Conservation (phyloP, 2,113 vertebrate species). For the Nymphicus hollandicus region DNA sequence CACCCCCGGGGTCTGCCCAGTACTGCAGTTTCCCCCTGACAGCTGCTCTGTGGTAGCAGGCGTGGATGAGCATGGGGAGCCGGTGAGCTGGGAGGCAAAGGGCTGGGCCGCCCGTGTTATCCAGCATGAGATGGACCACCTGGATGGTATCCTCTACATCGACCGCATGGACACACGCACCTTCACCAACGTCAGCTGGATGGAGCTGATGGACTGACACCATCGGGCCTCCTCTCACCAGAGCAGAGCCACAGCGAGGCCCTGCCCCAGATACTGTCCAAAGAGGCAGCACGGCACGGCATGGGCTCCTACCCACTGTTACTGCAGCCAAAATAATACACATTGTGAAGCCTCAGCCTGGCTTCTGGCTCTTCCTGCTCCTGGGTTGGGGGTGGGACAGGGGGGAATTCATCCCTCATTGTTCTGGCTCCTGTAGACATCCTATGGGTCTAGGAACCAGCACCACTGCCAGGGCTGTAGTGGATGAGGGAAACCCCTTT, state of each 20-base stretch:
- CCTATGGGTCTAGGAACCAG: no score
- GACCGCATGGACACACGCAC: conserved; percentile 92
- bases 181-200: conserved; percentile 87
- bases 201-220: conserved; percentile 76
- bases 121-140: conserved; percentile 95
- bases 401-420: background rate
- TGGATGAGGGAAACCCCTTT: no score
- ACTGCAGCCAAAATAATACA: background rate
- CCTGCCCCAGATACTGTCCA: accelerated
- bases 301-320: background rate
- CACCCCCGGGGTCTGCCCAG: no score
- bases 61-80: conserved; percentile 78
- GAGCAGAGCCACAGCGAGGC: background rate
- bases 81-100: conserved; percentile 77
- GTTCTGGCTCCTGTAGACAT: background rate
- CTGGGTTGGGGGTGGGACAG: accelerated
- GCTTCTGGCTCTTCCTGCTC: background rate
- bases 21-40: no score
- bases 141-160: conserved; percentile 86
- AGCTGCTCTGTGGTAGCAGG: conserved; percentile 55
- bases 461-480: no score
- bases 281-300: accelerated
- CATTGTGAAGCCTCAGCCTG: background rate
- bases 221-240: accelerated
- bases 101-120: conserved; percentile 88